Evolutionary conservation across 2,113 vertebrate species (phyloP), one percentile per base, ranked within the genome.

Genomic region (Heterochromis multidens): DNA sequence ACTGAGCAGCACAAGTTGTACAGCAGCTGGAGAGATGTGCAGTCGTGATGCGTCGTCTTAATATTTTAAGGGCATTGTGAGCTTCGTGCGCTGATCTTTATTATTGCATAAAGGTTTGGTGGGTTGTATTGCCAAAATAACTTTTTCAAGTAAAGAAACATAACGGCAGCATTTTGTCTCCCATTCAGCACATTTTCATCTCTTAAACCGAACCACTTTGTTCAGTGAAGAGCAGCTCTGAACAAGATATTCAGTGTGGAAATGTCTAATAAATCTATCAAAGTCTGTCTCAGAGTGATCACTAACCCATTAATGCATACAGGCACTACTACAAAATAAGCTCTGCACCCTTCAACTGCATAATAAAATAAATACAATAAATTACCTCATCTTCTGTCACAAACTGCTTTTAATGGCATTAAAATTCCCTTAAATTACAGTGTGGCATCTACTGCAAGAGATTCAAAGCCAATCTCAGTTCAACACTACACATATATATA

Each of bases 361-460:
- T 82, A 62, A 52, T 46, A 85, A 90, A 90, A 93, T 90, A 92
- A 89, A 93, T 87, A 87, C 2, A 19, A 4, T 35, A 72, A 90
- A 84, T 85, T 63, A 83, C 4, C 2, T 49, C 21, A 56, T n/a
- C 2, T 61, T 56, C 25, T 27, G 27, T 27, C 60, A 78, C 72
- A 63, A 16, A 70, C 12, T 43, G 40, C 76, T 77, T 43, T 77
- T 10, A 52, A 74, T 9, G 7, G 59, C 83, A 78, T 61, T 61
- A 77, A 83, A 85, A 83, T 86, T 6, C n/a, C 4, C 17, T 31
- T n/a, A 3, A 40, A 49, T 62, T 70, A 78, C 67, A 11, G 57
- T 12, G 2, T 1, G n/a, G 49, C 3, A 58, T 37, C 49, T 56
- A 81, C 1, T 31, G 43, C 43, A 74, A 74, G 17, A 72, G 67